A percentile compares a stretch with the other conserved stretches of the same genome.
Conservation (phyloP, 2,113 vertebrate genomes). For the Planiliza haematocheilus region DNA sequence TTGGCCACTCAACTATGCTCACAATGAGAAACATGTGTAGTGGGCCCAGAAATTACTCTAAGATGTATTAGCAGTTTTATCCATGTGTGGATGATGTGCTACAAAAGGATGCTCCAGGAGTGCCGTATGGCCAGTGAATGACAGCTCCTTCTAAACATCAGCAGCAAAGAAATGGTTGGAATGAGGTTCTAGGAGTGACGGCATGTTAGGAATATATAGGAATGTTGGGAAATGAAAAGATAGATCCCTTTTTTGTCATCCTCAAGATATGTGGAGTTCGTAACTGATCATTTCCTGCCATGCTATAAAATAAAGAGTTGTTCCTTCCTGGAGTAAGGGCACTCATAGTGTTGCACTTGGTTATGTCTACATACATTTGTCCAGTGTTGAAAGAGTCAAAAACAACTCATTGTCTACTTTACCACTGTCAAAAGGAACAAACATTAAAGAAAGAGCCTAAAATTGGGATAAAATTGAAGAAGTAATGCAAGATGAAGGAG, state of each 20-base stretch:
- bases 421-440: too few species aligned
- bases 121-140: background rate
- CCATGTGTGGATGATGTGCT: background rate
- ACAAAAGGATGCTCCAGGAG: background rate
- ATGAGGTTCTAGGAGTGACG: background rate
- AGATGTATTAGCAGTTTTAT: background rate
- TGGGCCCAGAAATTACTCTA: background rate
- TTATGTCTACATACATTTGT: too few species aligned
- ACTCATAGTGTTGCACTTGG: too few species aligned
- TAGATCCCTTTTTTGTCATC: background rate
- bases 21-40: background rate
- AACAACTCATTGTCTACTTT: too few species aligned
- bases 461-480: background rate
- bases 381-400: background rate
- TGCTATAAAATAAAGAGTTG: too few species aligned
- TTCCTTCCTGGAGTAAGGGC: too few species aligned
- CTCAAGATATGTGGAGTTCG: too few species aligned
- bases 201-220: too few species aligned
- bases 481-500: conserved; percentile 8
- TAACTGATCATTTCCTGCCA: too few species aligned
- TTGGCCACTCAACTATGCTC: conserved; percentile 1
- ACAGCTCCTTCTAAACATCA: background rate
- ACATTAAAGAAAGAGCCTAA: too few species aligned
- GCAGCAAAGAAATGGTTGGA: background rate
- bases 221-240: background rate